Conservation (phyloP, 2,888 invertebrate genomes). For the Clistopyga incitator region DNA sequence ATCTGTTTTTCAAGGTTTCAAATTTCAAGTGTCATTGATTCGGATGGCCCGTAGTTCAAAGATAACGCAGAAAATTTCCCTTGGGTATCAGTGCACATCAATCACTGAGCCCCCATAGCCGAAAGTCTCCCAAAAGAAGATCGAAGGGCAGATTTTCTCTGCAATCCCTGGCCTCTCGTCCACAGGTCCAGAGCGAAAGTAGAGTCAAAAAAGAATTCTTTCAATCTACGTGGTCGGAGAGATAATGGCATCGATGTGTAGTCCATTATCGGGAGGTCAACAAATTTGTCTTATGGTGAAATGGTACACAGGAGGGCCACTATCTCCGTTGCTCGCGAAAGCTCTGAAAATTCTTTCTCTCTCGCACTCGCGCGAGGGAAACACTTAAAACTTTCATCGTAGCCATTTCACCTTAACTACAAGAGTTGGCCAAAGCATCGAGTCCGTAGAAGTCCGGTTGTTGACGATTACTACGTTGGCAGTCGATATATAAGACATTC, state of each 20-base stretch:
- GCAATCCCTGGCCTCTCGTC: not conserved
- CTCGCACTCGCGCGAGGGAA: not conserved
- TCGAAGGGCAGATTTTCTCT: not conserved
- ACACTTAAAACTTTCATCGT: not conserved
- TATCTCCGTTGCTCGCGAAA: not conserved
- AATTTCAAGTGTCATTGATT: not conserved
- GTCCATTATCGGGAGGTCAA: slow-evolving; percentile 38
- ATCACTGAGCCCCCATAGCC: not conserved
- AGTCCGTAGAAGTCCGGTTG: not conserved
- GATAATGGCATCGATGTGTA: not conserved
- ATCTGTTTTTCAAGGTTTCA: not conserved
- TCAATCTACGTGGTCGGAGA: slow-evolving; percentile 7
- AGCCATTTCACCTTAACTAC: not conserved
- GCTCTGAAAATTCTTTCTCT: not conserved
- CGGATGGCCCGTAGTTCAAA: not conserved
- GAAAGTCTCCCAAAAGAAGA: not conserved
- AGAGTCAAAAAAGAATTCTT: slow-evolving; percentile 19
- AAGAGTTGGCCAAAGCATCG: not conserved
- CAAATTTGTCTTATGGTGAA: slow-evolving; percentile 45
- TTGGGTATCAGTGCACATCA: not conserved
- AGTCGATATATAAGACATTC: no score
- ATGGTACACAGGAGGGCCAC: slow-evolving; percentile 13
- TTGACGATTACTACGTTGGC: not conserved
- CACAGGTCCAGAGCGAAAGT: not conserved
- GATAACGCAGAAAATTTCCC: not conserved